These are phyloP conservation scores for Marcusenius ussheri DNA, from an alignment of 2,113 vertebrate species.

Conservation along the genomic window DNA sequence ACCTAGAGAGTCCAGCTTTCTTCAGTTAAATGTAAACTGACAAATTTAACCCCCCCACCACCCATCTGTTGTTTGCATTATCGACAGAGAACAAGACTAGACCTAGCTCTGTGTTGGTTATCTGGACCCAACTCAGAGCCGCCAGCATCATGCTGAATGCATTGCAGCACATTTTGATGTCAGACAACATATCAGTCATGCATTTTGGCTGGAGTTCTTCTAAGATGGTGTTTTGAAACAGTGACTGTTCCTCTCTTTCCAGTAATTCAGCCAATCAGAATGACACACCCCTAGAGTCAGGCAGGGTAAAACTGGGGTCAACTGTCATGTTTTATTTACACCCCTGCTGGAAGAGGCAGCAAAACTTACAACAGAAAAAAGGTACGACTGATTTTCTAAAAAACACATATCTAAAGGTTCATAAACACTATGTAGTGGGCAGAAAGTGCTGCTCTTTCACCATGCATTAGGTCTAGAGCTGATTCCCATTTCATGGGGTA, in stretches of 20 bases:
- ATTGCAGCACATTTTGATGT: not conserved
- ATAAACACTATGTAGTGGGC: not conserved
- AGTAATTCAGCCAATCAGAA: not conserved
- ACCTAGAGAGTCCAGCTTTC: not conserved
- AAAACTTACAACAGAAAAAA: not conserved
- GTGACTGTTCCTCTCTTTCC: not conserved
- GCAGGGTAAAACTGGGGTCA: not conserved
- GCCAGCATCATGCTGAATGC: not conserved
- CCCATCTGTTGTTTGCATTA: not conserved
- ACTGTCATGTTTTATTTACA: not conserved
- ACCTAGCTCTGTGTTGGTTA: not conserved
- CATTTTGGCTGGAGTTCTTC: not conserved
- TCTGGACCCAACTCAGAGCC: not conserved
- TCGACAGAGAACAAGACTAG: not conserved
- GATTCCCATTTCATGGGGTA: not conserved
- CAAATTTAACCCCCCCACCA: not conserved
- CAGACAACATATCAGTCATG: constrained; percentile 1
- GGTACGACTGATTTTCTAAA: not conserved
- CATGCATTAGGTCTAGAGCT: not conserved
- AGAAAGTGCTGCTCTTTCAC: not conserved
- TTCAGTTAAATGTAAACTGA: not conserved
- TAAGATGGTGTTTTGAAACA: not conserved
- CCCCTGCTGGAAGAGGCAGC: not conserved
- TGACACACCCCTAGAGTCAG: not conserved
- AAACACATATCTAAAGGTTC: not conserved